Conservation (phyloP, 35 echinoderm and acorn worm species). For the Diadema setosum region DNA sequence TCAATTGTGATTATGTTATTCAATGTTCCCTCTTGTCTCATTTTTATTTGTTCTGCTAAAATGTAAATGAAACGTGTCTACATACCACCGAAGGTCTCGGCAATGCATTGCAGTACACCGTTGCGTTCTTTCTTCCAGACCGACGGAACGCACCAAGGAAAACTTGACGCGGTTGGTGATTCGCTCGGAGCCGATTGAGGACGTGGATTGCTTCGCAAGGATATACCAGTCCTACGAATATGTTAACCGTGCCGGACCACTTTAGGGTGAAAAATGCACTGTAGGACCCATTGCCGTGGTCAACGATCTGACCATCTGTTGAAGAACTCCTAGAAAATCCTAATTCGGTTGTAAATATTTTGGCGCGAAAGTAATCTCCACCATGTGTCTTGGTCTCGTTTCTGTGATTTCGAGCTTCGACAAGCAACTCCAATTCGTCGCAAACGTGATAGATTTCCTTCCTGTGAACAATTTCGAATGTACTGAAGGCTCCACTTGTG, state of each 20-base stretch:
- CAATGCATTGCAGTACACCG: too few relatives aligned
- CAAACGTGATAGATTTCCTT: not conserved
- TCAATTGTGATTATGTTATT: too few relatives aligned
- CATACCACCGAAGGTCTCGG: too few relatives aligned
- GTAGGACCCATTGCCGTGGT: slow-evolving; percentile 45
- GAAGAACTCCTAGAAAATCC: not conserved
- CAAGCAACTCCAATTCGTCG: not conserved
- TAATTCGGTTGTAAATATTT: not conserved
- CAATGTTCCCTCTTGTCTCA: too few relatives aligned
- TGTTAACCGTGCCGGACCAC: not conserved
- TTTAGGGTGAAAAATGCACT: slow-evolving; percentile 34
- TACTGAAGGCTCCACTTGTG: not conserved
- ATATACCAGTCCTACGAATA: slow-evolving; percentile 10
- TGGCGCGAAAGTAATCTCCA: slow-evolving; percentile 31
- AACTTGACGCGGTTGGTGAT: not conserved
- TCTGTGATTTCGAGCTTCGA: not conserved
- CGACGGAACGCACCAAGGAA: not conserved
- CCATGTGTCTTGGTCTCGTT: not conserved
- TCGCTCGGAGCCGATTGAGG: not conserved
- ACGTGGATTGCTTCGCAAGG: slow-evolving; percentile 9
- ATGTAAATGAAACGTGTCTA: too few relatives aligned
- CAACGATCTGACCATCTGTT: slow-evolving; percentile 20
- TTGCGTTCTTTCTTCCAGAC: too few relatives aligned
- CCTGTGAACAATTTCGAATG: not conserved
- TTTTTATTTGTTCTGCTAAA: too few relatives aligned